Evolutionary conservation across 2,113 vertebrate genomes (phyloP), one percentile per base, ranked within the genome.

Genomic region (Amia ocellicauda): DNA sequence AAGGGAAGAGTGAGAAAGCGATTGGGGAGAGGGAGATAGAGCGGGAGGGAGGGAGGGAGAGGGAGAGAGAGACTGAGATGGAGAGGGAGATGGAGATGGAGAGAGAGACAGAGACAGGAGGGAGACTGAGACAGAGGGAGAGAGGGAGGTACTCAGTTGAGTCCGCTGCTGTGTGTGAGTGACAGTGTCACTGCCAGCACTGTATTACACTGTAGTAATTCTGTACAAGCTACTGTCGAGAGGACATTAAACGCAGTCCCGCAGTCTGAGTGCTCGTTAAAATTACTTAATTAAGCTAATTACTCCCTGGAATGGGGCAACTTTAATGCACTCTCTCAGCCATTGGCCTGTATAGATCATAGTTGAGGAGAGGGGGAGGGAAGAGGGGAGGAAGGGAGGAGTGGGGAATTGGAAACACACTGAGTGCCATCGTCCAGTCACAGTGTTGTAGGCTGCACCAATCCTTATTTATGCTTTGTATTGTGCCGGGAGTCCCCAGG

Each of bases 251-350:
- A 67, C 55, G 57, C 74, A 50, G 62, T 58, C 54, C 63, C 76
- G 74, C 71, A 72, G 78, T 82, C 84, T 84, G 85, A 88, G 80
- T 82, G 80, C 83, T 86, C 80, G 86, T 87, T 86, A 90, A 88
- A 89, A 84, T 86, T 88, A 82, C 87, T 88, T 87, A 90, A 86
- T 85, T 84, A 85, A 88, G 88, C 82, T 82, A 85, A 88, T 83
- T 85, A 90, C 85, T 82, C 84, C 86, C 79, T 71, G 71, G 80
- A 83, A 76, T 86, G 83, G 80, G 45, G 20, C 80, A 77, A 79
- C 81, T 89, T 90, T 85, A 89, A 89, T 90, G 84, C 76, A 74
- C 82, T 89, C 86, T 89, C 89, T 89, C 89, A 89, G 63, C 41
- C 11, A 43, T 7, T 43, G 22, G 41, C 55, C 54, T 20, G 9